Conservation (phyloP, 2,797 vertebrate genomes). For the Eulemur rubriventer region DNA sequence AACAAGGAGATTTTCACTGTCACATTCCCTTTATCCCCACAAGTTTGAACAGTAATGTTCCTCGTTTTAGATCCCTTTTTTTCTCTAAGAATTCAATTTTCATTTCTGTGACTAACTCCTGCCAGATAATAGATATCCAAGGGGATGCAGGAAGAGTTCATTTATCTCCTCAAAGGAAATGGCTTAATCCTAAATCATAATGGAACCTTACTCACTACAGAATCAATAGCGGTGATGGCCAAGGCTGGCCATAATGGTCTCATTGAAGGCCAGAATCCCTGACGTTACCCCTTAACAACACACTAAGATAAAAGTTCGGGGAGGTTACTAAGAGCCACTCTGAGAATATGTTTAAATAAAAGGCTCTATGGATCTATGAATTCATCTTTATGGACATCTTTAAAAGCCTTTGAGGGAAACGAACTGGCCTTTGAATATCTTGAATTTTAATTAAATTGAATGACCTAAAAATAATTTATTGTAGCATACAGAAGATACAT, state of each 20-base stretch:
- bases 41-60: not conserved
- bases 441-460: conserved; percentile 48
- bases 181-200: conserved; percentile 33
- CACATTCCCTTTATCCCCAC: not conserved
- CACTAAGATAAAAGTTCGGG: not conserved
- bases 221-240: not conserved
- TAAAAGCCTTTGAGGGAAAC: conserved; percentile 11
- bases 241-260: not conserved
- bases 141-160: not conserved
- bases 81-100: conserved; percentile 5
- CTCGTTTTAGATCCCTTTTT: not conserved
- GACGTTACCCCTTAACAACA: not conserved
- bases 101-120: conserved; percentile 23
- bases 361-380: not conserved
- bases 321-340: not conserved
- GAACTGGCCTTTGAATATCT: conserved; percentile 15
- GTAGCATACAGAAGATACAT: not conserved
- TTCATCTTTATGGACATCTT: conserved; percentile 36
- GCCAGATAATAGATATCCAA: not conserved
- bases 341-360: conserved; percentile 26
- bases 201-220: not conserved
- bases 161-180: conserved; percentile 44
- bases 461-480: not conserved
- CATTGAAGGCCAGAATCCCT: not conserved
- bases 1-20: not conserved